A percentile compares a stretch with the other conserved stretches of the same genome.
phyloP scores from a whole-genome alignment of 2,797 vertebrate genomes.

The Channa striata region DNA sequence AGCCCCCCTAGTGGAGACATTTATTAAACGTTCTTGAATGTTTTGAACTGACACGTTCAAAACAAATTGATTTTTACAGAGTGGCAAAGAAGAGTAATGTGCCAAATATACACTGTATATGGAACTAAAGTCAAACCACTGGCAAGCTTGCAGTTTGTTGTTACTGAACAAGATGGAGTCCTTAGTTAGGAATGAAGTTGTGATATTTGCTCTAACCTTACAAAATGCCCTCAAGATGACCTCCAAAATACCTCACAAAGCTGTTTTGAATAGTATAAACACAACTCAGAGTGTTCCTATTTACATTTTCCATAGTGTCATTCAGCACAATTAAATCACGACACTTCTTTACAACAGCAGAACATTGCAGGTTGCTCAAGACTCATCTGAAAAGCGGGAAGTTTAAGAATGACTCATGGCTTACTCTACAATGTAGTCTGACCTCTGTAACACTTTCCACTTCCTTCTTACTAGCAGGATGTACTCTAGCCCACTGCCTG shows the following conservation, averaged over 20 bases:
- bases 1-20: slow-evolving; percentile 78
- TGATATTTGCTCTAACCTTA: slow-evolving; percentile 12
- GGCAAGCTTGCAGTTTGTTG: background rate
- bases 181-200: background rate
- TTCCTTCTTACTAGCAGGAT: slow-evolving; percentile 62
- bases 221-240: slow-evolving; percentile 14
- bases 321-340: slow-evolving; percentile 18
- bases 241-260: background rate
- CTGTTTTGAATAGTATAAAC: slow-evolving; percentile 10
- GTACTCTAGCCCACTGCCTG: slow-evolving; percentile 58
- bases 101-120: background rate
- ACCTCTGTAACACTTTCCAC: slow-evolving; percentile 71
- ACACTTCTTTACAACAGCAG: slow-evolving; percentile 22
- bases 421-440: slow-evolving; percentile 64
- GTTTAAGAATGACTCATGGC: slow-evolving; percentile 63
- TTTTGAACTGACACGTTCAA: slow-evolving; percentile 20
- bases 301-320: slow-evolving; percentile 18
- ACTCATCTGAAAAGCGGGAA: slow-evolving; percentile 52
- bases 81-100: background rate
- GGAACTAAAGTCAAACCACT: slow-evolving; percentile 4
- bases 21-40: background rate
- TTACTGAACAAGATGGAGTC: slow-evolving; percentile 13
- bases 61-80: slow-evolving; percentile 1
- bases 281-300: slow-evolving; percentile 5
- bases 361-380: slow-evolving; percentile 47